Evolutionary conservation across 2,888 invertebrate genomes (phyloP), one percentile per base, ranked within the genome.

Genomic region (Ctenicera cuprea): DNA sequence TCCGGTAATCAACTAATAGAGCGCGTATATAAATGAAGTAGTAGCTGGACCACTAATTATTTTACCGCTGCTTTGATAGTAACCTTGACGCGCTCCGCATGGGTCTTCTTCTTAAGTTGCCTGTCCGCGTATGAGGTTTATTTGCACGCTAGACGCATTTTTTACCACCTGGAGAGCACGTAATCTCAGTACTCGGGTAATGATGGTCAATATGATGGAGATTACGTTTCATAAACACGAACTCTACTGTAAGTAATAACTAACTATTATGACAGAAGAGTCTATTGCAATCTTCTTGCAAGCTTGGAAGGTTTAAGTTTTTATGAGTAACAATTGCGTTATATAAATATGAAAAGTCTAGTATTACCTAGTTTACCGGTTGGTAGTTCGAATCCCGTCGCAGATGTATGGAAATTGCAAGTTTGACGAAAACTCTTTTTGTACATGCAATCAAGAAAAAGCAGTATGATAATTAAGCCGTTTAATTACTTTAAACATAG

Each of bases 1-100:
- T 83, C 83, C 83, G 83, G 83, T 80, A 81, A 81, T 82, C 81
- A 81, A 80, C 80, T 83, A 82, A 83, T 82, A 82, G 80, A 82
- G 79, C 80, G 78, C 78, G 81, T 81, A 82, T 79, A 68, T 63
- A 67, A 71, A 63, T 73, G 70, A 61, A 70, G 66, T 69, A 77
- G 78, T 79, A 82, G 76, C 79, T 79, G 79, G 71, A 77, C 79
- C 78, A 77, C 78, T 80, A 80, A 80, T 81, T 80, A 78, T 79
- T 76, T 78, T 76, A 78, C 77, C 75, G 75, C 78, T 73, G 74
- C 76, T 69, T 73, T 65, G 66, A 70, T 76, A 73, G 66, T 72
- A 73, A 59, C 73, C 73, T 73, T 73, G 73, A 50, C 48, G 68
- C 43, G 43, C 50, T 33, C 61, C 26, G 43, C 66, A 43, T 48